These are phyloP conservation scores for Drosophila albomicans DNA, from an alignment of 1,140 invertebrate species.

Conservation along the genomic window DNA sequence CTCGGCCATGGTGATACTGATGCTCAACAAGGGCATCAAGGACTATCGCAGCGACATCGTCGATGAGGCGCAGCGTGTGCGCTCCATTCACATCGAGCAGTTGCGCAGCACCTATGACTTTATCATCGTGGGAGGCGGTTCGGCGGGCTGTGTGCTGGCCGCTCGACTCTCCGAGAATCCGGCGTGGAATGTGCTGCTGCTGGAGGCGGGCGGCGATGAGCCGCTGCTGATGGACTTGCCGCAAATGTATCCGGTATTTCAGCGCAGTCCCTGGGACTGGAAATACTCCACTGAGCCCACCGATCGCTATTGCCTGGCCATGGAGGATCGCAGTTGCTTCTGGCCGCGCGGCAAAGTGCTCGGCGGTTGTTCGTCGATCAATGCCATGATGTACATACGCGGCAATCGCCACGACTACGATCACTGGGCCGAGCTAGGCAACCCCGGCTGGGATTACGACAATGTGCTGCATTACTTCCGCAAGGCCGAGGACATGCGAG, in stretches of 20 bases:
- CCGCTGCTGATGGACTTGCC: slow-evolving; percentile 91
- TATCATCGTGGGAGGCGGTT: slow-evolving; percentile 92
- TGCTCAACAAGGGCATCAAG: slow-evolving; percentile 87
- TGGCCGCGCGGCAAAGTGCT: slow-evolving; percentile 92
- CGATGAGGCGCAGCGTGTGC: slow-evolving; percentile 87
- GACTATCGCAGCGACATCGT: slow-evolving; percentile 89
- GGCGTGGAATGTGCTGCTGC: slow-evolving; percentile 89
- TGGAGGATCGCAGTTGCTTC: slow-evolving; percentile 87
- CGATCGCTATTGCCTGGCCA: slow-evolving; percentile 88
- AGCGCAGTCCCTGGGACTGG: slow-evolving; percentile 91
- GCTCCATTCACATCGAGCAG: slow-evolving; percentile 84
- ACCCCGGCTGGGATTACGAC: slow-evolving; percentile 90
- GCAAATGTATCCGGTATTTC: slow-evolving; percentile 89
- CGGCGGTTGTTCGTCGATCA: slow-evolving; percentile 93
- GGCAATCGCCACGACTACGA: slow-evolving; percentile 95
- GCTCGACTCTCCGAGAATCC: slow-evolving; percentile 90
- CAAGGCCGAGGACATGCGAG: slow-evolving; percentile 89
- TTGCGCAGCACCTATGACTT: slow-evolving; percentile 89
- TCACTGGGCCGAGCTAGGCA: slow-evolving; percentile 90
- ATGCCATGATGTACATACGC: slow-evolving; percentile 95
- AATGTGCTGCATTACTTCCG: slow-evolving; percentile 93
- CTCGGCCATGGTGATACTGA: slow-evolving; percentile 87
- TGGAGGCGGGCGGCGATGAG: slow-evolving; percentile 94
- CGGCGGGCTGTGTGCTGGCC: slow-evolving; percentile 93
- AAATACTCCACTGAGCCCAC: slow-evolving; percentile 91